Base-by-base conservation (phyloP, 2,888 invertebrate genomes). In the Allophyes oxyacanthae region DNA sequence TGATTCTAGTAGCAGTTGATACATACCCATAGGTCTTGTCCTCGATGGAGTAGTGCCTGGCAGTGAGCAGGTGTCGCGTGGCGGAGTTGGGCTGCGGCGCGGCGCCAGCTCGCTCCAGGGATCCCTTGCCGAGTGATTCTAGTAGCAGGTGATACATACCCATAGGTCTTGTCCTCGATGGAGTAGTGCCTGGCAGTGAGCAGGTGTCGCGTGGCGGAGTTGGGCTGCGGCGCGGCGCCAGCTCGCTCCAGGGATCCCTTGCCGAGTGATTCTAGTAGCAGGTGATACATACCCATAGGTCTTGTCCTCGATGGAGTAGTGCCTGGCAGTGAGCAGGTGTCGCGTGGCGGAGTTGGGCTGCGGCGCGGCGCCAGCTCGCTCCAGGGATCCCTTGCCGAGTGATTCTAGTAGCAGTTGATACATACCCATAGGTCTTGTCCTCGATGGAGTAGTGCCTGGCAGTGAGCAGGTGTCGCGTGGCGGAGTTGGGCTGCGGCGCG, bases 401-500 rank as follows among this genome's bases (percentile, higher is more conserved):
- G 7, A 8, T 1, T 4, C 28, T 6, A 28, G 28, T 8, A 28
- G 7, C 28, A 7, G n/a, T 0, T 4, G 5, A 1, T 6, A 30
- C 14, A 6, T 10, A 15, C 43, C 30, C 43, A 9, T 34, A 45
- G 26, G 36, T 34, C 84, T 89, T 89, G 79, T 83, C 83, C 68
- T 83, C 83, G 69, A 83, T 84, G 76, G 84, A 78, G 79, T 82
- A 82, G 75, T 81, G 79, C 0, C 75, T 0, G 0, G 82, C 82
- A 38, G 78, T 63, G 43, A 79, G 84, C 73, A 81, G 77, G 38
- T 83, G 83, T 75, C 64, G 15, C 52, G 64, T 59, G 36, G 42
- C 74, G 44, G 72, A 96, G 96, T 73, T 75, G 36, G 86, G 83
- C 65, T 84, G n/a, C n/a, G n/a, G n/a, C n/a, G n/a, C n/a, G n/a